These are phyloP conservation scores for Ophraella communa DNA, from an alignment of 2,888 invertebrate species.

Conservation along the genomic window DNA sequence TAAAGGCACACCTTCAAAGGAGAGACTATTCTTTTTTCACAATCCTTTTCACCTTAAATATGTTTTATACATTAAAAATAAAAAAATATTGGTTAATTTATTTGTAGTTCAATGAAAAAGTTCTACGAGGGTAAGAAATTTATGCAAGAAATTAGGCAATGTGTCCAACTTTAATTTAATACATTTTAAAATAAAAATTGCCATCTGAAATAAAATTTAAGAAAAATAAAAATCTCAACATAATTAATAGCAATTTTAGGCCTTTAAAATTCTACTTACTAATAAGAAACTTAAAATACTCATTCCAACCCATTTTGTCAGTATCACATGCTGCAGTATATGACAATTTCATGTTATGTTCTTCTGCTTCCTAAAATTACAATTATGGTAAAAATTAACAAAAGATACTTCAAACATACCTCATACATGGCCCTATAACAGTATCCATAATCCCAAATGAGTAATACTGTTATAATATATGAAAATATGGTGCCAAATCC, in stretches of 20 bases:
- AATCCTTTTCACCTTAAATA: slow-evolving; percentile 39
- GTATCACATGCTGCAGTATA: slow-evolving; percentile 41
- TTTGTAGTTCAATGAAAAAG: too few species aligned
- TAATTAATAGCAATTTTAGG: too few species aligned
- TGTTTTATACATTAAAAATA: too few species aligned
- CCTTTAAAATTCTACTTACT: too few species aligned
- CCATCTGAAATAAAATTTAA: too few species aligned
- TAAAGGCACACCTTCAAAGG: slow-evolving; percentile 41
- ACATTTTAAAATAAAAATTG: too few species aligned
- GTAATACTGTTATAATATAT: slow-evolving; percentile 35
- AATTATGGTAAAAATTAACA: background rate
- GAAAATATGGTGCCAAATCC: slow-evolving; percentile 38
- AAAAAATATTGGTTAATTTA: too few species aligned
- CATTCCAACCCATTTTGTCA: slow-evolving; percentile 38
- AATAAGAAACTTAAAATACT: slow-evolving; percentile 36
- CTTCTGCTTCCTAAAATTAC: slow-evolving; percentile 39
- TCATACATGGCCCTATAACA: slow-evolving; percentile 38
- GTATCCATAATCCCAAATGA: slow-evolving; percentile 40
- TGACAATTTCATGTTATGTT: slow-evolving; percentile 39
- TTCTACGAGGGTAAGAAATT: too few species aligned
- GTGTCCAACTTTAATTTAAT: too few species aligned
- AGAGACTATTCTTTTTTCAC: slow-evolving; percentile 41
- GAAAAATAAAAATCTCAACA: background rate
- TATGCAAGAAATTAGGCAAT: too few species aligned
- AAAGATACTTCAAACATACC: slow-evolving; percentile 32